Evolutionary conservation across 2,113 vertebrate genomes (phyloP), one percentile per base, ranked within the genome.

Genomic region (Prietella phreatophila): DNA sequence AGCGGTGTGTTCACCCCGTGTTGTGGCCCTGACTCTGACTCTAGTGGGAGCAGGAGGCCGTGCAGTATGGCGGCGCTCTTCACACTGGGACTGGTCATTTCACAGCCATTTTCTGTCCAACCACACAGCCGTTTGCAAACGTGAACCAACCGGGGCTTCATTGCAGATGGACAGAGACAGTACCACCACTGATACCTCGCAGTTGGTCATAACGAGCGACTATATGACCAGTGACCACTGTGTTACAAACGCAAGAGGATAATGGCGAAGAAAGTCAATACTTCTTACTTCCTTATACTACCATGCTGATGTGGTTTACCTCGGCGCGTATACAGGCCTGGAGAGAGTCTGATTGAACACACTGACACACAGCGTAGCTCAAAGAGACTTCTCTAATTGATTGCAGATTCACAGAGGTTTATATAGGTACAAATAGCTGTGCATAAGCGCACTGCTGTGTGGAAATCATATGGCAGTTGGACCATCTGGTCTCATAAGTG

Each of bases 61-160:
- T 93, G 93, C 95, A 94, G 86, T 87, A 91, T 91, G 95, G 94
- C 95, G 95, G 95, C 92, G 94, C 93, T 91, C 96, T 96, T 95
- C 96, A 97, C 97, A 96, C 97, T 97, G 97, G 98, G 97, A 99
- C 97, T 99, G 97, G 97, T 96, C 96, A 96, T 96, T 97, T 96
- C 96, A 97, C 97, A 98, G 97, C 97, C 97, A 98, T 97, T 99
- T 98, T 97, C 97, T 96, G 97, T 97, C 97, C 97, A 99, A 99
- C 97, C 97, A 98, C 96, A 98, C 97, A 96, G 97, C 97, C 97
- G 97, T 95, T 95, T 97, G 94, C 95, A 95, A 96, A 95, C 96
- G 96, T 96, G 95, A 98, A 96, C 97, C 97, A 98, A 99, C 97
- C 97, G 98, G 97, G 97, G 97, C 97, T 96, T 96, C 97, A 99